phyloP scores from a whole-genome alignment of 2,113 vertebrate species.

The Sceloporus tristichus region DNA sequence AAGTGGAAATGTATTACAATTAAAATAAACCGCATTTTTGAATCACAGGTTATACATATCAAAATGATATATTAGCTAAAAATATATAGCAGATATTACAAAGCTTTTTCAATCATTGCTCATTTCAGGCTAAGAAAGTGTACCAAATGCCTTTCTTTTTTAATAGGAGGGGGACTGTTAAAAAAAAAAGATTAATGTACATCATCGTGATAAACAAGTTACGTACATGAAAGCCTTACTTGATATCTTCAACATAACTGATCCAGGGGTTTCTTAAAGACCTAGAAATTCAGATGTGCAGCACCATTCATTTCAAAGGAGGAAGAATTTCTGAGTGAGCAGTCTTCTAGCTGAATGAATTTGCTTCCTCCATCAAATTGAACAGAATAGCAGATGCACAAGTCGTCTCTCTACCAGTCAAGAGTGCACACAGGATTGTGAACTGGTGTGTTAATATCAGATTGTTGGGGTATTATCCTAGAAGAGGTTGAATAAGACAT shows the following conservation, averaged over 20 bases:
- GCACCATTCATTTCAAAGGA: neutral
- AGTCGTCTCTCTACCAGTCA: neutral
- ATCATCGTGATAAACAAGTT: neutral
- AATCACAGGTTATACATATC: slow-evolving; percentile 69
- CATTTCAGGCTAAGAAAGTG: slow-evolving; percentile 43
- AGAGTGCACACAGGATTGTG: neutral
- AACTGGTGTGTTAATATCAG: slow-evolving; percentile 3
- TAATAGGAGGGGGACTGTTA: neutral
- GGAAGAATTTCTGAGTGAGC: neutral
- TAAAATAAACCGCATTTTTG: slow-evolving; percentile 62
- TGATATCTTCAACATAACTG: neutral
- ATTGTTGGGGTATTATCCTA: slow-evolving; percentile 13
- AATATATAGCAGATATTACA: slow-evolving; percentile 74
- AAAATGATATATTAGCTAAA: slow-evolving; percentile 73
- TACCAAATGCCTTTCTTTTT: slow-evolving; percentile 37
- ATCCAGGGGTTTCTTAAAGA: slow-evolving; percentile 16
- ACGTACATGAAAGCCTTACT: slow-evolving; percentile 11
- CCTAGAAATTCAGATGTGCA: neutral
- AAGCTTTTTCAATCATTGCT: slow-evolving; percentile 58
- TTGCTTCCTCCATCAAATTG: neutral
- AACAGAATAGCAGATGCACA: neutral
- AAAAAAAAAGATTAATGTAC: neutral
- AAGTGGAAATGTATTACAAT: slow-evolving; percentile 60
- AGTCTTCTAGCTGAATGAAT: slow-evolving; percentile 4
- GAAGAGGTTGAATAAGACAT: neutral